Conservation (phyloP, 2,113 vertebrate species). For the Theristicus caerulescens region DNA sequence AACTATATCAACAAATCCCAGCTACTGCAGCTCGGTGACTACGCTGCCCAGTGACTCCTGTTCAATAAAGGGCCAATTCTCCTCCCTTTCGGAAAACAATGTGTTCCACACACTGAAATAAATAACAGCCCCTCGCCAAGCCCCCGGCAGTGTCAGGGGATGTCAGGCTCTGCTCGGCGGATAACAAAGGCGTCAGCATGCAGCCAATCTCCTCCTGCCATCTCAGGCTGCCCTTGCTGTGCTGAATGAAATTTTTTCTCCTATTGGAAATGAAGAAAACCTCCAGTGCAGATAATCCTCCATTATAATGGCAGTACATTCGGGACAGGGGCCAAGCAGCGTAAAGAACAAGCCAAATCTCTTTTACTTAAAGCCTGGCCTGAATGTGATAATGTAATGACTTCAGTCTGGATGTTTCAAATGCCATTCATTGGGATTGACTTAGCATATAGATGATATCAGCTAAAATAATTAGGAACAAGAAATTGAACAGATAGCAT, state of each 20-base stretch:
- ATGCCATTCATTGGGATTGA: background rate
- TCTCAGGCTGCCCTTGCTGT: background rate
- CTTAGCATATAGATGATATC: background rate
- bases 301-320: background rate
- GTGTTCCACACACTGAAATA: slow-evolving; percentile 43
- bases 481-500: slow-evolving; percentile 8
- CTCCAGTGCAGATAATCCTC: slow-evolving; percentile 24
- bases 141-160: slow-evolving; percentile 38
- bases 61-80: slow-evolving; percentile 58
- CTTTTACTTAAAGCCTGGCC: slow-evolving; percentile 34
- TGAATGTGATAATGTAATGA: slow-evolving; percentile 44
- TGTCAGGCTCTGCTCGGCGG: slow-evolving; percentile 40
- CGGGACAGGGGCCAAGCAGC: slow-evolving; percentile 1
- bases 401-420: background rate
- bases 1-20: slow-evolving; percentile 5
- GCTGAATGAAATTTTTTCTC: slow-evolving; percentile 15
- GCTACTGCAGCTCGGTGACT: background rate
- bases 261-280: slow-evolving; percentile 52
- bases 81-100: slow-evolving; percentile 27
- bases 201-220: slow-evolving; percentile 35
- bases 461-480: background rate
- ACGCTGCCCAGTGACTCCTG: background rate
- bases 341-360: slow-evolving; percentile 49
- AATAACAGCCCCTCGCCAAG: background rate
- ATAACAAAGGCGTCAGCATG: slow-evolving; percentile 17